Base-by-base conservation (phyloP, 2,113 vertebrate genomes). In the Athene cunicularia region DNA sequence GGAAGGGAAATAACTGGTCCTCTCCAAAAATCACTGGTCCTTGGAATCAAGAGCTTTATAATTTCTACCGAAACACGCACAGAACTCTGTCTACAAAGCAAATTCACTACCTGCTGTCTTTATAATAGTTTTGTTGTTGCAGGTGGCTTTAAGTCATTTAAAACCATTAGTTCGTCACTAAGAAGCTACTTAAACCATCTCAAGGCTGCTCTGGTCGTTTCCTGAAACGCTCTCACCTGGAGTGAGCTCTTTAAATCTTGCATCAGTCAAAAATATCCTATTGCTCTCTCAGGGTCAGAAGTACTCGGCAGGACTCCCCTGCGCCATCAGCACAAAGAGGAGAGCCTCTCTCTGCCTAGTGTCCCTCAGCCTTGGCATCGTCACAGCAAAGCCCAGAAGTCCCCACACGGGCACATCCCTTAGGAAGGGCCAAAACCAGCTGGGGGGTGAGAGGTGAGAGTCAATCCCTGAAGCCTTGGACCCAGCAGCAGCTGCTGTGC, bases 231-330 rank as follows among this genome's bases (percentile, higher is more conserved):
- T 12, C 37, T 23, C 6, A 32, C 35, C 49, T 33, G 64, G 21
- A 32, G 8, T 4, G 45, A 59, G 11, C 26, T 39, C 33, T 14
- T 53, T 24, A 19, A 72, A 50, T n/a, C 5, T 2, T 11, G 19
- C 50, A 39, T 26, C 11, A 20, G 35, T 7, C 66, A 39, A 20
- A 77, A 1, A 3, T 2, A 1, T 13, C 52, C 33, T 18, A 2
- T 7, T 50, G 10, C 33, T 68, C 14, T 7, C 24, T 33, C 18
- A 16, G 55, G 22, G 30, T 22, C 26, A 24, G 37, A 6, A 52
- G 50, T 19, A 13, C 72, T 35, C 9, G 6, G 12, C 2, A 2
- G 59, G 13, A 18, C 12, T 11, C 5, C 67, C 20, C 67, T 73
- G 27, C 11, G 53, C 39, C 60, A 55, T 3, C 45, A 16, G 23